Evolutionary conservation across 2,888 invertebrate species (phyloP).

Genomic region (Acrobeloides nanus): DNA sequence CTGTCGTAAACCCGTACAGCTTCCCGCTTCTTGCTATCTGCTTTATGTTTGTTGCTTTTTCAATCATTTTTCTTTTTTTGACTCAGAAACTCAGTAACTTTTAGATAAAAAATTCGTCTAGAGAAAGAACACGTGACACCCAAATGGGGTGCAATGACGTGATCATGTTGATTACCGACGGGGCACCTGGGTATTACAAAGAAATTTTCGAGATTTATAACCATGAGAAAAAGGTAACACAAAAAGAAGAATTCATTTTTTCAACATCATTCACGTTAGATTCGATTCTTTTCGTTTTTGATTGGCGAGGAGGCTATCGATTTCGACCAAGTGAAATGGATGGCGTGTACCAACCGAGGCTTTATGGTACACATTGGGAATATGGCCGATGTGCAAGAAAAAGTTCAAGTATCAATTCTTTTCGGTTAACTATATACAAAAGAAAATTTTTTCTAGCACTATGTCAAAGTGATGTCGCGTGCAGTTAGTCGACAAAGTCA

Average conservation of each 20-base stretch:
- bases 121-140: too few relatives aligned
- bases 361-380: constrained; percentile 80
- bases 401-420: constrained; percentile 64
- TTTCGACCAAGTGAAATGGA: constrained; percentile 81
- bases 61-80: too few relatives aligned
- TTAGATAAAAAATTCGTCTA: too few relatives aligned
- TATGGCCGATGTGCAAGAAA: constrained; percentile 90
- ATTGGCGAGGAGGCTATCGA: constrained; percentile 90
- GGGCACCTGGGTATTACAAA: constrained; percentile 85
- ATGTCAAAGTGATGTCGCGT: constrained; percentile 90
- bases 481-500: constrained; percentile 76
- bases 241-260: constrained; percentile 6
- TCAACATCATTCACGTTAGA: constrained; percentile 61
- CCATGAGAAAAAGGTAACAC: constrained; percentile 65
- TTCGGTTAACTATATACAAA: constrained; percentile 2
- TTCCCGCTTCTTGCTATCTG: constrained; percentile 1
- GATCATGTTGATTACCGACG: constrained; percentile 97
- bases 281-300: constrained; percentile 92
- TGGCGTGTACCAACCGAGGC: constrained; percentile 98
- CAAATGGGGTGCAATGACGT: constrained; percentile 79
- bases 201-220: constrained; percentile 85
- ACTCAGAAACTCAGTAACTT: too few relatives aligned
- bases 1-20: not conserved
- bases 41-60: not conserved
- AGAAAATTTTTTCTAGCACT: constrained; percentile 64